Evolutionary conservation across 2,888 invertebrate genomes (phyloP), one percentile per base, ranked within the genome.

Genomic region (Andrena dorsata): DNA sequence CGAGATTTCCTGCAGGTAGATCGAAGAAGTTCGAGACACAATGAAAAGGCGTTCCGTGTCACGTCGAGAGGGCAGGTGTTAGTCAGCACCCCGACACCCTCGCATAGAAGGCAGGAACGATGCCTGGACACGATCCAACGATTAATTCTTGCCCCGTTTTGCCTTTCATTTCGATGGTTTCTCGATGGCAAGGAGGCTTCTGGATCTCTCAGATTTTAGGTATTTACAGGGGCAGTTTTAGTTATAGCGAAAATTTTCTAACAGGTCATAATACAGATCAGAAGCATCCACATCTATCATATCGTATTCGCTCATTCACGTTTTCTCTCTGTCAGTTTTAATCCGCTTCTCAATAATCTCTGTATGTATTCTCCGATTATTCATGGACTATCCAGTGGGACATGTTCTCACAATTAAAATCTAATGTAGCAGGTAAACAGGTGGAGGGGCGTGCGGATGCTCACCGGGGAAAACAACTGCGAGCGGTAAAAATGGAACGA

Each of bases 41-140:
- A 74, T 71, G 82, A 63, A 72, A 74, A 76, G 82, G 71, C 35
- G 78, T 82, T 82, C 23, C 47, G 73, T 69, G 77, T 66, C 77
- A 26, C 77, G 61, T 75, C 68, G 65, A 74, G 72, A 71, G 35
- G 74, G 77, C 82, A 82, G 83, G 77, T 78, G 83, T 63, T 68
- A 23, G 69, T 32, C 20, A 41, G 16, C 49, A 41, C 13, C 13
- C 56, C 61, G 70, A 63, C 71, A 41, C 71, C 80, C 56, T 71
- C 66, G 66, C 30, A 20, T 6, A n/a, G 23, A n/a, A 41, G 32
- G 53, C 10, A 30, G 8, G 61, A 75, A 32, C 41, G 49, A 61
- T 30, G 68, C 56, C 10, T 6, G 30, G 16, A 77, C n/a, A 56
- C 56, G 35, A 70, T 64, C 60, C 23, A 51, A 30, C 77, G 77